Conservation (phyloP, 2,797 vertebrate species). For the Sphenopsis melanotis region DNA sequence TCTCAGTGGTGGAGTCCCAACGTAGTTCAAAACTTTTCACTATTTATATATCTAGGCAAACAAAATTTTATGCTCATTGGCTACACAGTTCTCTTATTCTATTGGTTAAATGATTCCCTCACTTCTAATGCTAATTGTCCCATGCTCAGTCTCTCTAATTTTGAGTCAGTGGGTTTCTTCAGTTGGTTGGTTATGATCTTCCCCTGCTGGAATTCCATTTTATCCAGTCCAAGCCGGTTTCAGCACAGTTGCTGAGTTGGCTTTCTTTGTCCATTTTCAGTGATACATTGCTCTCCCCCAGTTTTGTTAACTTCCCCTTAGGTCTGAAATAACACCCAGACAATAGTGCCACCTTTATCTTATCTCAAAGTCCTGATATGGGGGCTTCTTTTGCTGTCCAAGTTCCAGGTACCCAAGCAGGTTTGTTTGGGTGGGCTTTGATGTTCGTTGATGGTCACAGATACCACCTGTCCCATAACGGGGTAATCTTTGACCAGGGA, state of each 20-base stretch:
- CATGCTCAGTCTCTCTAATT: neutral
- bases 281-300: accelerated
- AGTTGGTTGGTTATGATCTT: neutral
- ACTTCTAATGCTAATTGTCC: neutral
- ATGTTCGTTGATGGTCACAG: accelerated
- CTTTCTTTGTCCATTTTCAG: neutral
- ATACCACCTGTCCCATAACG: neutral
- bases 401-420: neutral
- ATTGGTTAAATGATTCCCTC: neutral
- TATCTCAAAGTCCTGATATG: neutral
- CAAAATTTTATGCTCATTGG: neutral
- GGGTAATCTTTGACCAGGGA: neutral
- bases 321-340: neutral
- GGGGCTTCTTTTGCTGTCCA: neutral
- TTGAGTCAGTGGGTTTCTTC: neutral
- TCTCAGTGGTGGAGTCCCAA: neutral
- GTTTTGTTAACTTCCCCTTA: neutral
- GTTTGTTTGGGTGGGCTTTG: neutral
- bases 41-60: neutral
- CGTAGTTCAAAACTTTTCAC: neutral
- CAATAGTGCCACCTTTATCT: neutral
- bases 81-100: neutral
- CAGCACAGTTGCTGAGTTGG: neutral
- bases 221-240: neutral
- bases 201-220: neutral